Evolutionary conservation across 2,797 vertebrate genomes (phyloP).

Genomic region (Siniperca undulata): DNA sequence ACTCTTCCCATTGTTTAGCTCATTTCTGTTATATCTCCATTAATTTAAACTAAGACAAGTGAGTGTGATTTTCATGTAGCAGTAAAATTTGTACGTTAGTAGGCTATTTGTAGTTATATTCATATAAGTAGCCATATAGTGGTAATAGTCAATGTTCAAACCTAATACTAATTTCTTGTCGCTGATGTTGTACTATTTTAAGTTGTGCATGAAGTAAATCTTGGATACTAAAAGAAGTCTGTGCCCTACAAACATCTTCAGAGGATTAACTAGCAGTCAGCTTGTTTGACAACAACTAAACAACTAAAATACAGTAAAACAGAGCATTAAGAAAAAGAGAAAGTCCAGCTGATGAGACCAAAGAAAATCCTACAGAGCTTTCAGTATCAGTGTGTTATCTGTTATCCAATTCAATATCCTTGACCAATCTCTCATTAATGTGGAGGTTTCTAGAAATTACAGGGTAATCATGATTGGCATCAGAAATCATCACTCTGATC

Average conservation of each 20-base stretch:
- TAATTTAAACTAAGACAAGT: constrained; percentile 35
- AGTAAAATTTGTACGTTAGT: background rate
- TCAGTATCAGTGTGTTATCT: background rate
- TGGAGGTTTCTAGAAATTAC: constrained; percentile 30
- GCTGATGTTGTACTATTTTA: background rate
- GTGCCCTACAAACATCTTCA: background rate
- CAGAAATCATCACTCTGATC: constrained; percentile 44
- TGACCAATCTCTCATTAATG: constrained; percentile 56
- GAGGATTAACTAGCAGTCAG: background rate
- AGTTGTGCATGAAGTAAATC: background rate
- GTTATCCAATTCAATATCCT: constrained; percentile 21
- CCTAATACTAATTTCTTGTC: background rate
- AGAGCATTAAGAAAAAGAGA: background rate
- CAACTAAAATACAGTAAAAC: background rate
- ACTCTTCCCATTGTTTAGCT: constrained; percentile 43
- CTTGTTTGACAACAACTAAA: background rate
- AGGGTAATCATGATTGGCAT: constrained; percentile 61
- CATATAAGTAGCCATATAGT: background rate
- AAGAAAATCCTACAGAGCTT: background rate
- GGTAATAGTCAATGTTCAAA: background rate
- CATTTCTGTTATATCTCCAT: constrained; percentile 42
- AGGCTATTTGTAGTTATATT: background rate
- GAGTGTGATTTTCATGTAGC: background rate
- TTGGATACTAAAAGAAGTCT: background rate
- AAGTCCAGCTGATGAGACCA: constrained; percentile 2